Evolutionary conservation across 2,888 invertebrate genomes (phyloP).

Genomic region (Patella caerulea): DNA sequence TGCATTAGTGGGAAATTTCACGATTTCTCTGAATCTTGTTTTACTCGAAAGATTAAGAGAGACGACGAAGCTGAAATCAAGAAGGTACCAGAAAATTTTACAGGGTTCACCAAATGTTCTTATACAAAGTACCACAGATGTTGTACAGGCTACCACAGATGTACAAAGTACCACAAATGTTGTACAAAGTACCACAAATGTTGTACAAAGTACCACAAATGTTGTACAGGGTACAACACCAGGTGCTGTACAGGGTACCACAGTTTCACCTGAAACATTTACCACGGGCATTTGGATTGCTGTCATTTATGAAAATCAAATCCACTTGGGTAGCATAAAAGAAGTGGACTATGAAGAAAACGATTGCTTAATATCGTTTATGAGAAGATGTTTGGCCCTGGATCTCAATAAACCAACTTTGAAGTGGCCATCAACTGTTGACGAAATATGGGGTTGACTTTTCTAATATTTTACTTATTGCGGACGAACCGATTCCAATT

Average conservation of each 20-base stretch:
- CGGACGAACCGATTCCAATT: background rate
- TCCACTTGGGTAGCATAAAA: background rate
- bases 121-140: no score
- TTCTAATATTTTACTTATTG: background rate
- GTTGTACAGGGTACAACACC: no score
- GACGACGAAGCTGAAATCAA: background rate
- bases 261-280: no score
- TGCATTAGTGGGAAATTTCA: constrained; percentile 19
- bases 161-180: no score
- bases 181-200: no score
- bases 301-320: background rate
- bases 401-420: background rate
- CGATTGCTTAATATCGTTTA: background rate
- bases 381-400: background rate
- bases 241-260: no score
- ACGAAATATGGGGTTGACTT: background rate
- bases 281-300: background rate
- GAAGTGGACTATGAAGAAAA: background rate
- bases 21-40: constrained; percentile 8
- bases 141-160: background rate
- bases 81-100: background rate
- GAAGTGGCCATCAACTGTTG: constrained; percentile 7
- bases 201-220: no score
- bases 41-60: background rate
- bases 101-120: background rate